Conservation (phyloP, 2,113 vertebrate genomes). For the Misgurnus mizolepis region DNA sequence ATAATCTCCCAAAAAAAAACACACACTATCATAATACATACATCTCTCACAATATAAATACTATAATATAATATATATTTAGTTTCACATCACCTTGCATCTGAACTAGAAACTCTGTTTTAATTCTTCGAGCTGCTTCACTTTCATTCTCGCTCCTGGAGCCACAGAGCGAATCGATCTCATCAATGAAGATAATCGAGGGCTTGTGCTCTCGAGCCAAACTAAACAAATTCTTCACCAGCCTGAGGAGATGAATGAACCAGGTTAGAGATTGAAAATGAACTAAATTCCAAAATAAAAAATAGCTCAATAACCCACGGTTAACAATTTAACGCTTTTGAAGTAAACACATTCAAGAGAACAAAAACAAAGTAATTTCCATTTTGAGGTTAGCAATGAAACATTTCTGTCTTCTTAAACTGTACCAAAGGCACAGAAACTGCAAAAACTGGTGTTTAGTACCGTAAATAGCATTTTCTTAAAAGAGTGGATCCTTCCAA, state of each 20-base stretch:
- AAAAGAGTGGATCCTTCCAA: not conserved
- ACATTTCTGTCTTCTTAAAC: no score
- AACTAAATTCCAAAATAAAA: no score
- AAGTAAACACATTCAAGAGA: no score
- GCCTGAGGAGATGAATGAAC: slow-evolving; percentile 68
- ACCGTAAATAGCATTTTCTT: no score
- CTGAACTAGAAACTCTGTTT: slow-evolving; percentile 96
- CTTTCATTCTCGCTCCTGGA: slow-evolving; percentile 98
- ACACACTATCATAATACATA: not conserved
- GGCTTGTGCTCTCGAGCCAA: slow-evolving; percentile 94
- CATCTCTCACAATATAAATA: no score
- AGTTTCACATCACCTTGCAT: slow-evolving; percentile 87
- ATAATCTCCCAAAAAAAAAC: no score
- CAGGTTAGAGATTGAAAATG: not conserved
- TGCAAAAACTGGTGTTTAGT: no score
- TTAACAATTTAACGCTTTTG: no score
- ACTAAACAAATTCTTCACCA: slow-evolving; percentile 95
- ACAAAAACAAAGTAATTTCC: no score
- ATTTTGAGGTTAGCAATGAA: no score
- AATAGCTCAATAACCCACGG: no score
- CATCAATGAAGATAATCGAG: slow-evolving; percentile 98
- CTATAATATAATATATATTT: not conserved
- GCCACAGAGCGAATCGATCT: slow-evolving; percentile 95
- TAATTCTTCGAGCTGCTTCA: slow-evolving; percentile 93
- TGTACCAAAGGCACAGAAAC: no score